Evolutionary conservation across 2,888 invertebrate genomes (phyloP).

Genomic region (Syrphus vitripennis): DNA sequence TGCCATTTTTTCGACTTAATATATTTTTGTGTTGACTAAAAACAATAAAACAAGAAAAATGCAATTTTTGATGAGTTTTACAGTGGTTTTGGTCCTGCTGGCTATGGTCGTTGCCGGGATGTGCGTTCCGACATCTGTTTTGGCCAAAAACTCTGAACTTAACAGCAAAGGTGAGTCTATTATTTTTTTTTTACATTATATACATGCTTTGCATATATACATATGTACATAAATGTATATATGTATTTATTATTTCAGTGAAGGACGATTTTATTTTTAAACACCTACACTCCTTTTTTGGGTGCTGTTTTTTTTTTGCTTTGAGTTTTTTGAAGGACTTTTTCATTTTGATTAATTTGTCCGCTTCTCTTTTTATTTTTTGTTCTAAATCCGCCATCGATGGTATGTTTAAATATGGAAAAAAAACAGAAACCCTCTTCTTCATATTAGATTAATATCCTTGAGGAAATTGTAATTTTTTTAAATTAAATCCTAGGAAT

Average conservation of each 20-base stretch:
- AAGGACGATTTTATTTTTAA: slow-evolving; percentile 21
- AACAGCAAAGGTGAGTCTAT: slow-evolving; percentile 73
- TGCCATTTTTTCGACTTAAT: slow-evolving; percentile 14
- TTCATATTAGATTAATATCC: slow-evolving; percentile 33
- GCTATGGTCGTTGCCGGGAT: slow-evolving; percentile 75
- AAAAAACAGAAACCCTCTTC: slow-evolving; percentile 3
- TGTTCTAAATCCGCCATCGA: too few species aligned
- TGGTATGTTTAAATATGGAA: neutral
- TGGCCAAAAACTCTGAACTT: slow-evolving; percentile 79
- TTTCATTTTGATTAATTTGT: neutral
- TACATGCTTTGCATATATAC: neutral
- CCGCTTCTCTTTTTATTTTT: neutral
- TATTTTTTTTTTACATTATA: neutral
- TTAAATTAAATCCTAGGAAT: neutral
- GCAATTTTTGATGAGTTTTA: slow-evolving; percentile 49
- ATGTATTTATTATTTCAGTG: neutral
- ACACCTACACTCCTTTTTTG: neutral
- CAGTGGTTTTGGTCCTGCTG: slow-evolving; percentile 68
- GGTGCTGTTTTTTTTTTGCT: neutral
- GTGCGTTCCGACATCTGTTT: slow-evolving; percentile 80
- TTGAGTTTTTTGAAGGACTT: neutral
- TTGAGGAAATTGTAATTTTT: neutral
- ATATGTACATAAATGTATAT: neutral
- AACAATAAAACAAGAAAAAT: neutral
- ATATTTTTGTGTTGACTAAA: neutral